Evolutionary conservation across 2,888 invertebrate genomes (phyloP), one percentile per base, ranked within the genome.

Genomic region (Pheosia tremula): DNA sequence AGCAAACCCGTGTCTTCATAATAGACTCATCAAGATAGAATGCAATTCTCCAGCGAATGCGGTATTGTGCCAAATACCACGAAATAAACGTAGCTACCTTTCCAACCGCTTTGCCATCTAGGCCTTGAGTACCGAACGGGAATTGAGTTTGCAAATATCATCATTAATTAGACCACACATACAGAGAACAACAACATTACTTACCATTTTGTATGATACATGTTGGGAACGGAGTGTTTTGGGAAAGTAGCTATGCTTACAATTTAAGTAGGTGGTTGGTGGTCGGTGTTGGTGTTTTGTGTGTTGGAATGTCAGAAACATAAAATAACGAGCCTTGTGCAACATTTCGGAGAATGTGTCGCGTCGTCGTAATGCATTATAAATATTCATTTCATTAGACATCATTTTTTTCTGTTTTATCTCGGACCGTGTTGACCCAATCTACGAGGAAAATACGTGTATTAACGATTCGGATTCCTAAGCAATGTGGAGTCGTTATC

Each of bases 51-150:
- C 74, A 73, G 75, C 71, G 71, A 73, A 71, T 71, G 77, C 75
- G 76, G 80, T 76, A 80, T 80, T 79, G 84, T 82, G 79, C 81
- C 82, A 81, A 82, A 83, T 83, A 83, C 77, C 80, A 77, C 75
- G 79, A 75, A 77, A 75, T 80, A 82, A 82, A 82, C 69, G 77
- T 79, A 24, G 24, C 24, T 24, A 84, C 80, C 80, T 89, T 88
- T 88, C 85, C 88, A 86, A 78, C 83, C 80, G 83, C 83, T 78
- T 86, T 84, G 76, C 82, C 84, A 88, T 86, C 83, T 87, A 87
- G 86, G 87, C 81, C 83, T 83, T 73, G 72, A 72, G 77, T 89
- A 85, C 87, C 86, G 85, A 86, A 62, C 72, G 72, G 68, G 69
- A 67, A 66, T 72, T 75, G 78, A 78, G 84, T 82, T 81, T 71